Evolutionary conservation across 2,113 vertebrate genomes (phyloP), one percentile per base, ranked within the genome.

Genomic region (Neotoma lepida): DNA sequence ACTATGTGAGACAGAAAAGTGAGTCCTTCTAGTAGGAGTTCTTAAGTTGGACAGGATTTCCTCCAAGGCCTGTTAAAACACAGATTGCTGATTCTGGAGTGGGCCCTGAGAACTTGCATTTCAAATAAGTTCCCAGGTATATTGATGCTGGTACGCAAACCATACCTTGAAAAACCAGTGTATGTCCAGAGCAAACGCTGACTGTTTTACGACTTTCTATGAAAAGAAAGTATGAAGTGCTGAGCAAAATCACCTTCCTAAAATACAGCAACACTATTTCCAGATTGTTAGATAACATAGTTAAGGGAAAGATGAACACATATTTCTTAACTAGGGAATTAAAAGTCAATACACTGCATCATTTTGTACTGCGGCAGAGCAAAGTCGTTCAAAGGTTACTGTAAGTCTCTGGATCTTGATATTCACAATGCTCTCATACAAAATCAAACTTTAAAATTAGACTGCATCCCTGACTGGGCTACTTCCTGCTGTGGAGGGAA

Each of bases 361-460:
- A 18, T 56, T 89, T 64, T 91, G 35, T 68, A 74, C 9, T 8
- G 35, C 71, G 24, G 71, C 4, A 84, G 28, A 44, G 44, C 63
- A 54, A n/a, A 93, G 80, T 86, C 77, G 17, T 77, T 30, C 30
- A 82, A 73, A 14, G 56, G 33, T 91, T 92, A 81, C 49, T 77
- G 64, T 70, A 22, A 35, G 24, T 91, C 73, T 86, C 91, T 89
- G 70, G 78, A 74, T 91, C 61, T 84, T 81, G 68, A 71, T 91
- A 49, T 33, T 96, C 85, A 91, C 77, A 96, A 49, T 85, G 28
- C 51, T 63, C 22, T 54, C 90, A 85, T 71, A 84, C 63, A 96
- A 96, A 90, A 78, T 46, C 84, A 92, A 90, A 84, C 56, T 96
- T 97, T 87, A 94, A 97, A 96, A 94, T 92, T 94, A 95, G 68